A percentile compares a stretch with the other conserved stretches of the same genome.
Conservation (phyloP, 2,113 vertebrate species). For the Okapia johnstoni region DNA sequence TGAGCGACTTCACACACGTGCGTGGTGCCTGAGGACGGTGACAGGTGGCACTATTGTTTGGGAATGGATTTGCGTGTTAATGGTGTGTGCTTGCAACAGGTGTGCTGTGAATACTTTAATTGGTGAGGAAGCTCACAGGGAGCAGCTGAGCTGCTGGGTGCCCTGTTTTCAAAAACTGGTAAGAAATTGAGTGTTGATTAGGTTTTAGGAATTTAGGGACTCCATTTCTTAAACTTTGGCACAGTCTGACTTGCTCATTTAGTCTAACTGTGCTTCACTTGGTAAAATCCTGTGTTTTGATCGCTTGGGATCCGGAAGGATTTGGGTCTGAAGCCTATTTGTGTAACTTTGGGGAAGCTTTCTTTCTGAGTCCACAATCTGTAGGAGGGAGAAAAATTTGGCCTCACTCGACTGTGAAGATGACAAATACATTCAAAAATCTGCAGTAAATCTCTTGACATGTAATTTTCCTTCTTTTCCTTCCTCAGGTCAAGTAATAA, state of each 20-base stretch:
- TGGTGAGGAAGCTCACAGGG: neutral
- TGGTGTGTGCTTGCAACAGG: neutral
- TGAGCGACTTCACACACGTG: accelerated
- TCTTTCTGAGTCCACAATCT: neutral
- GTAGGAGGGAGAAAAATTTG: neutral
- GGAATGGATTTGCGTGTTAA: neutral
- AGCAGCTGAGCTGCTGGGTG: neutral
- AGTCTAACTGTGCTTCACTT: neutral
- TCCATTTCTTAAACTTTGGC: neutral
- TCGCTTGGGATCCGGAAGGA: neutral
- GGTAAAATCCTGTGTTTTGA: neutral
- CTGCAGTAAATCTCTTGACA: neutral
- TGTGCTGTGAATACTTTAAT: neutral
- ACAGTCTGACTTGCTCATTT: neutral
- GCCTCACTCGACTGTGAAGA: neutral
- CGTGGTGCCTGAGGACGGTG: neutral
- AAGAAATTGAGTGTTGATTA: neutral
- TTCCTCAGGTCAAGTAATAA: neutral
- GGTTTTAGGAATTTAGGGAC: neutral
- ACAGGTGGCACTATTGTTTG: neutral
- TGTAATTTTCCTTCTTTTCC: neutral
- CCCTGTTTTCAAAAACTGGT: neutral
- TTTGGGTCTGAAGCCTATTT: neutral
- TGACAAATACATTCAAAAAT: neutral
- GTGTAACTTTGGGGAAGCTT: neutral